Percentiles rank a stretch among this genome's conserved stretches.
phyloP scores from a whole-genome alignment of 2,113 vertebrate species.

The Vulpes vulpes region DNA sequence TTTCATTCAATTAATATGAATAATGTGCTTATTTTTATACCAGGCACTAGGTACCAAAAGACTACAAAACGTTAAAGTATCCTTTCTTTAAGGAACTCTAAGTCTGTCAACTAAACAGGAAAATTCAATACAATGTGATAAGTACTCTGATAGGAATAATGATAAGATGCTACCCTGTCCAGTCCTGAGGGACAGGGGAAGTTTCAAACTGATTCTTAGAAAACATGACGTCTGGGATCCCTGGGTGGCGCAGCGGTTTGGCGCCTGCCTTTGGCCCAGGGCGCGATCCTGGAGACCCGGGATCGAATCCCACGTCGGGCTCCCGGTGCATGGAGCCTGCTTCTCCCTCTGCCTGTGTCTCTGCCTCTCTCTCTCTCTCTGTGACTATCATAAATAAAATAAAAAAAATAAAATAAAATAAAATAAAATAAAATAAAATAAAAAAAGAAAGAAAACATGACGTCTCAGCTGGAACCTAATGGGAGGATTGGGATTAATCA shows the following conservation, averaged over 20 bases:
- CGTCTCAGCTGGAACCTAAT: neutral
- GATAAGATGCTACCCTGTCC: neutral
- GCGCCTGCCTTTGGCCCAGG: too few relatives aligned
- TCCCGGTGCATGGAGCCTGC: too few relatives aligned
- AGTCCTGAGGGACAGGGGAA: neutral
- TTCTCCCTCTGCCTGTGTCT: too few relatives aligned
- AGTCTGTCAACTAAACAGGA: neutral
- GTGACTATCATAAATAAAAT: too few relatives aligned
- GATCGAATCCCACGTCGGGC: too few relatives aligned
- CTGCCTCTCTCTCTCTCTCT: too few relatives aligned
- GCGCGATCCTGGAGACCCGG: too few relatives aligned
- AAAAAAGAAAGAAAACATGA: neutral
- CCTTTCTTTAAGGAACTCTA: conserved; percentile 21
- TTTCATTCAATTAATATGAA: conserved; percentile 13
- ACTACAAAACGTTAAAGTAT: conserved; percentile 32
- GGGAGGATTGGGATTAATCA: neutral
- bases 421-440: too few relatives aligned
- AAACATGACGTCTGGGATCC: conserved; percentile 2
- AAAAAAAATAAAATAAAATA: too few relatives aligned
- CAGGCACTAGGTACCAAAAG: neutral
- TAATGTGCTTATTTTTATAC: neutral
- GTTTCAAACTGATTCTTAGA: neutral
- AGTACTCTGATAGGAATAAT: neutral
- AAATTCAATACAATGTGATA: neutral
- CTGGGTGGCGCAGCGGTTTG: too few relatives aligned